A percentile compares a stretch with the other conserved stretches of the same genome.
These are phyloP conservation scores for Neomonachus schauinslandi DNA, from an alignment of 2,113 vertebrate genomes.

Conservation along the genomic window DNA sequence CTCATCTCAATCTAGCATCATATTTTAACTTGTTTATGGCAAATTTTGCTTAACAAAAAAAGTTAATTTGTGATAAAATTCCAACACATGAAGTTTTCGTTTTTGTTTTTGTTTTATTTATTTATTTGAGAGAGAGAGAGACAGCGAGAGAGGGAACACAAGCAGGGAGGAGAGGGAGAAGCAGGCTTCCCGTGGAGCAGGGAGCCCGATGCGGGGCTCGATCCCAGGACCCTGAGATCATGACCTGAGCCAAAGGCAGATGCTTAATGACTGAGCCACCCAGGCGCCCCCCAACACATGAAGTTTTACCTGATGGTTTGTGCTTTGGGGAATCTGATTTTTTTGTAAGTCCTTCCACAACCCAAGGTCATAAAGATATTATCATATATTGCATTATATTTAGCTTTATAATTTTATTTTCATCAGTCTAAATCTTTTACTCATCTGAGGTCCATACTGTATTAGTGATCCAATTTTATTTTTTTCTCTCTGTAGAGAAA, in stretches of 20 bases:
- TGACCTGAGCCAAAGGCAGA: too few species aligned
- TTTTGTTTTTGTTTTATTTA: too few species aligned
- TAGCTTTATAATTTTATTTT: not conserved
- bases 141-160: too few species aligned
- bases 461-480: not conserved
- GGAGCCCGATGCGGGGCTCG: too few species aligned
- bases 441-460: not conserved
- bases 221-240: too few species aligned
- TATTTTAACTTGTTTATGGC: not conserved
- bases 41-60: not conserved
- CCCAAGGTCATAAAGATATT: not conserved
- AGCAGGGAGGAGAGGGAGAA: too few species aligned
- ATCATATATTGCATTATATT: not conserved
- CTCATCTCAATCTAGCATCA: not conserved
- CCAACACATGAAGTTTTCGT: not conserved
- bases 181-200: too few species aligned
- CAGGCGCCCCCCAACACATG: not conserved
- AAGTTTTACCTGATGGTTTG: not conserved
- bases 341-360: not conserved
- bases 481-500: not conserved
- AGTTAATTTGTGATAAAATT: not conserved
- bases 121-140: too few species aligned
- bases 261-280: too few species aligned
- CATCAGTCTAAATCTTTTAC: not conserved
- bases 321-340: not conserved